Conservation (phyloP, 2,888 invertebrate genomes). For the Cheilosia impressa region DNA sequence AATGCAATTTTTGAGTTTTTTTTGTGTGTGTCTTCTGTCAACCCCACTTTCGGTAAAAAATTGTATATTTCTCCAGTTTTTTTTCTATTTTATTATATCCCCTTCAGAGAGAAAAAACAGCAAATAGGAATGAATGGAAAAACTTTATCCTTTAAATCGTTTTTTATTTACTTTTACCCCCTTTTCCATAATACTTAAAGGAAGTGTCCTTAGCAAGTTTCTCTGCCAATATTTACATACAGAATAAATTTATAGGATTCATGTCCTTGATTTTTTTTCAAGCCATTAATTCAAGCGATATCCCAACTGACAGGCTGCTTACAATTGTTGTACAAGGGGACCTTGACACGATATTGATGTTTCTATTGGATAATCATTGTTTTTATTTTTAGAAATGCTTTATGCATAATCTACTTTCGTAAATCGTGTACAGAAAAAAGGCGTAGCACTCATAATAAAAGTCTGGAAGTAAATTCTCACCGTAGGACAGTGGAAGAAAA, state of each 20-base stretch:
- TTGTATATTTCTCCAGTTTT: not conserved
- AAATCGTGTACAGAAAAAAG: no score
- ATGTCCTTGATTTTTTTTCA: conserved; percentile 20
- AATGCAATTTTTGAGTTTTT: not conserved
- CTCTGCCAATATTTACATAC: conserved; percentile 45
- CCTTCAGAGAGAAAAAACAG: not conserved
- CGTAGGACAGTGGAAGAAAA: no score
- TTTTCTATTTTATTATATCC: not conserved
- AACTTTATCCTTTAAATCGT: conserved; percentile 44
- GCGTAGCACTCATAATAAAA: no score
- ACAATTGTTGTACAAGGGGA: not conserved
- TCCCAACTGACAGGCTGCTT: conserved; percentile 24
- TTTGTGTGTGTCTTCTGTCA: no score
- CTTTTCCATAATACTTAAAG: not conserved
- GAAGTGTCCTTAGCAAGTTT: conserved; percentile 30
- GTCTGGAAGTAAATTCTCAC: no score
- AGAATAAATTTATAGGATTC: conserved; percentile 42
- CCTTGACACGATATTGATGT: no score
- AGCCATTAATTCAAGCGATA: conserved; percentile 22
- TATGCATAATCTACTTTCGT: no score
- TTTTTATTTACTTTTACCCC: conserved; percentile 38
- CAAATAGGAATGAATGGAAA: conserved; percentile 34
- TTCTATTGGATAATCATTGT: no score
- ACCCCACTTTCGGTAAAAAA: not conserved
- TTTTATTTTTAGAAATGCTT: no score